These are phyloP conservation scores for Cylindroiulus punctatus DNA, from an alignment of 2,888 invertebrate genomes.

Conservation along the genomic window DNA sequence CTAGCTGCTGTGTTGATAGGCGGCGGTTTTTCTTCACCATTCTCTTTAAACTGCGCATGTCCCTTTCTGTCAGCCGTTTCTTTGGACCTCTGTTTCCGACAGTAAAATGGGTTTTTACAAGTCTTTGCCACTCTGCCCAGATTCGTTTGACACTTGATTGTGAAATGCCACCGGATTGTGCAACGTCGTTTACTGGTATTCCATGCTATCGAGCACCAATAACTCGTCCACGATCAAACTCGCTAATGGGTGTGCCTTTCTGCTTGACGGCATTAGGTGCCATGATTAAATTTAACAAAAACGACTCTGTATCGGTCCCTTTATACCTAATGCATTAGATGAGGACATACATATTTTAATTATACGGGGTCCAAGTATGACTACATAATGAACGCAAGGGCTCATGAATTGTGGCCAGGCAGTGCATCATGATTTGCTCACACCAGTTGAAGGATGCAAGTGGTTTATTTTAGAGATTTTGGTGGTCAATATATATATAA, in stretches of 20 bases:
- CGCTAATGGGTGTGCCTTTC: not conserved
- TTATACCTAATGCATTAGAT: not conserved
- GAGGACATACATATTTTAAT: not conserved
- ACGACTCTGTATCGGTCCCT: not conserved
- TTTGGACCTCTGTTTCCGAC: too few relatives aligned
- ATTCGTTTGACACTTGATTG: not conserved
- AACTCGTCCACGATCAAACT: not conserved
- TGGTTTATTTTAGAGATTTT: not conserved
- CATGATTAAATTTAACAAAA: not conserved
- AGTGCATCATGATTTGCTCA: too few relatives aligned
- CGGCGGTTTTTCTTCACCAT: too few relatives aligned
- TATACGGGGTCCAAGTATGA: not conserved
- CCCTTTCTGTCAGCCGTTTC: too few relatives aligned
- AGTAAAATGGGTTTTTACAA: too few relatives aligned
- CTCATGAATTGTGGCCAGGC: too few relatives aligned
- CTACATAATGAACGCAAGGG: not conserved
- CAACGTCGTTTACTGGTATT: not conserved
- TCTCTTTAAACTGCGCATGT: too few relatives aligned
- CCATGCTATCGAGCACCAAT: not conserved
- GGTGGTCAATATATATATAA: not conserved
- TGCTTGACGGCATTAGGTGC: not conserved
- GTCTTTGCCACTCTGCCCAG: not conserved
- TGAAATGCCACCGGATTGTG: not conserved
- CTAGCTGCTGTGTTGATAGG: too few relatives aligned
- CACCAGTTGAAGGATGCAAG: too few relatives aligned